Conservation (phyloP, 1,140 invertebrate genomes). For the Meloidogyne chitwoodi region DNA sequence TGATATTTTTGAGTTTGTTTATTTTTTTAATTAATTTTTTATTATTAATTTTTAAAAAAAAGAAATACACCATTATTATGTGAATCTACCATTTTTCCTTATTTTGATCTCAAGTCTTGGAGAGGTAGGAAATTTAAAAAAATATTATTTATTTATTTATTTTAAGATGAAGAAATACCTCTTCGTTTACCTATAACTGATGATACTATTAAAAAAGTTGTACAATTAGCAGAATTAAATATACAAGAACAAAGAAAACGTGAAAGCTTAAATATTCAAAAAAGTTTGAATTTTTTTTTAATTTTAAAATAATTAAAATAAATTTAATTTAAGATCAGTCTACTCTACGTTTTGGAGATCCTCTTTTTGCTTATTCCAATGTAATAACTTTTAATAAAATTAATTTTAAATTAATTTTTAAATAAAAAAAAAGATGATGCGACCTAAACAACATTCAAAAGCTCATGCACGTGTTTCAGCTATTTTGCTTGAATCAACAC, state of each 20-base stretch:
- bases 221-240: slow-evolving; percentile 43
- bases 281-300: slow-evolving; percentile 30
- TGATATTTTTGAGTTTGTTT: slow-evolving; percentile 43
- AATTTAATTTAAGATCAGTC: slow-evolving; percentile 35
- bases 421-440: slow-evolving; percentile 34
- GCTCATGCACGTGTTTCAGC: slow-evolving; percentile 37
- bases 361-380: slow-evolving; percentile 43
- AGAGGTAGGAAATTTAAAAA: no score
- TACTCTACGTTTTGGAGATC: slow-evolving; percentile 39
- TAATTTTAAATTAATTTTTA: not conserved
- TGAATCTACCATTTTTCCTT: slow-evolving; percentile 27
- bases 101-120: slow-evolving; percentile 28
- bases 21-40: slow-evolving; percentile 1
- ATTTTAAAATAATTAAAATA: not conserved
- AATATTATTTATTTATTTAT: no score
- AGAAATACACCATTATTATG: slow-evolving; percentile 39
- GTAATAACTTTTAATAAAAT: not conserved
- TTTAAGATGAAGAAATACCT: no score
- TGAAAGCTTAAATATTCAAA: slow-evolving; percentile 34
- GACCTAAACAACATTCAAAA: slow-evolving; percentile 41
- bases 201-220: slow-evolving; percentile 37
- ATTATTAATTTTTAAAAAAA: no score
- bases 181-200: slow-evolving; percentile 41
- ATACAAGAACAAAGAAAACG: slow-evolving; percentile 35
- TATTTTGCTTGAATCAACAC: slow-evolving; percentile 45